Base-by-base conservation (phyloP, 2,113 vertebrate species). In the Rostratula benghalensis region DNA sequence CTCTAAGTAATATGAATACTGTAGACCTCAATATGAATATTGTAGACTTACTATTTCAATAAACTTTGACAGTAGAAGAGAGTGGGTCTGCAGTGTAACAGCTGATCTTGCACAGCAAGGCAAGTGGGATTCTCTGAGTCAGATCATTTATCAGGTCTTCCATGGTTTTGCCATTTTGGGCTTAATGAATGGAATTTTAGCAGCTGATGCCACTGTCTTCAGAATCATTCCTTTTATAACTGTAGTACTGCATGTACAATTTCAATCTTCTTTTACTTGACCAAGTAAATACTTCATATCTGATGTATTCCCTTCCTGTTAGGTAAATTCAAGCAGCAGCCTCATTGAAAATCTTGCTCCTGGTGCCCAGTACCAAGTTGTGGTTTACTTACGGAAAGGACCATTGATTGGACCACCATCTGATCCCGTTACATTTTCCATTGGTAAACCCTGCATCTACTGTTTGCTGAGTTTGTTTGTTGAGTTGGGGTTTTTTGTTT, bases 311-410 rank as follows among this genome's bases (percentile, higher is more conserved):
- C 83, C 57, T 59, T 91, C 27, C 84, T 94, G 46, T 17, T 86
- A 99, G 99, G 99, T 99, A 81, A 99, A 99, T 96, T 98, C 98
- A 10, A 99, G 98, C 16, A 99, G 98, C 96, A 98, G 98, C 90
- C 94, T 99, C 87, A 99, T 99, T 97, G 98, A 96, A 70, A 98
- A 98, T 93, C 98, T 99, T 87, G 99, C 98, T 43, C 99, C 99
- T 2, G 99, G 99, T 10, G 99, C 99, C 46, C 99, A 99, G 97
- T 99, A 99, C 96, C 97, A 98, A 70, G 98, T 99, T 70, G 98
- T 99, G 81, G 98, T 99, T 74, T 99, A 98, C 48, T 97, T 99
- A 95, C 97, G 98, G 50, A 99, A 99, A 93, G 98, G 99, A 8
- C 99, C 99, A 0, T 96, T 99, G 86, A 97, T 99, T 89, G 99